A percentile compares a stretch with the other conserved stretches of the same genome.
Conservation (phyloP, 2,888 invertebrate genomes). For the Carcina quercana region DNA sequence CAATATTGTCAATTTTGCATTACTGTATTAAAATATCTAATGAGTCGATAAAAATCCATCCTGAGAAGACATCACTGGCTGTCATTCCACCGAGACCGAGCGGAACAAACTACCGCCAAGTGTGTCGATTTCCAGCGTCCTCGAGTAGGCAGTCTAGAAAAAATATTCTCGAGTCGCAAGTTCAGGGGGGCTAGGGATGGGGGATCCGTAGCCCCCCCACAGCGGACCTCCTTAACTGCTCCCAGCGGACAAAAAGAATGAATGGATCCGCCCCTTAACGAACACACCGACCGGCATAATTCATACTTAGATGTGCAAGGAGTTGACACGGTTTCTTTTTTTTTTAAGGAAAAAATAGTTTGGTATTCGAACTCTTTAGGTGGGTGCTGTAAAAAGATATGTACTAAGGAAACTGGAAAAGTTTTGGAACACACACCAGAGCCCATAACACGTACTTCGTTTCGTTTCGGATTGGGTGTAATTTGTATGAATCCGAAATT, state of each 20-base stretch:
- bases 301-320: conserved; percentile 72
- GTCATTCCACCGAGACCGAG: conserved; percentile 56
- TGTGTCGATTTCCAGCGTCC: conserved; percentile 70
- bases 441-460: too few relatives aligned
- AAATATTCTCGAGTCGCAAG: conserved; percentile 71
- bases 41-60: conserved; percentile 37
- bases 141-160: conserved; percentile 67
- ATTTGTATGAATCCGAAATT: too few relatives aligned
- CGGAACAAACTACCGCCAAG: conserved; percentile 68
- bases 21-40: too few relatives aligned
- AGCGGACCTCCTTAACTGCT: conserved; percentile 69
- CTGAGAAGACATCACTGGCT: conserved; percentile 59
- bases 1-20: too few relatives aligned
- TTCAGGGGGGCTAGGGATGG: conserved; percentile 47
- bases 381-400: too few relatives aligned
- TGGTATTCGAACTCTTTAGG: too few relatives aligned
- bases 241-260: conserved; percentile 72
- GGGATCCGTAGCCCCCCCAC: conserved; percentile 29
- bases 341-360: too few relatives aligned
- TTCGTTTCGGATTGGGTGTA: too few relatives aligned
- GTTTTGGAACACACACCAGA: too few relatives aligned
- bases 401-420: too few relatives aligned
- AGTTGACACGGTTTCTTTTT: conserved; percentile 57
- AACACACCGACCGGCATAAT: conserved; percentile 74
- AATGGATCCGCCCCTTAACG: conserved; percentile 74